These are phyloP conservation scores for Drosophila buzzatii DNA, from an alignment of 2,888 invertebrate species.

Conservation along the genomic window DNA sequence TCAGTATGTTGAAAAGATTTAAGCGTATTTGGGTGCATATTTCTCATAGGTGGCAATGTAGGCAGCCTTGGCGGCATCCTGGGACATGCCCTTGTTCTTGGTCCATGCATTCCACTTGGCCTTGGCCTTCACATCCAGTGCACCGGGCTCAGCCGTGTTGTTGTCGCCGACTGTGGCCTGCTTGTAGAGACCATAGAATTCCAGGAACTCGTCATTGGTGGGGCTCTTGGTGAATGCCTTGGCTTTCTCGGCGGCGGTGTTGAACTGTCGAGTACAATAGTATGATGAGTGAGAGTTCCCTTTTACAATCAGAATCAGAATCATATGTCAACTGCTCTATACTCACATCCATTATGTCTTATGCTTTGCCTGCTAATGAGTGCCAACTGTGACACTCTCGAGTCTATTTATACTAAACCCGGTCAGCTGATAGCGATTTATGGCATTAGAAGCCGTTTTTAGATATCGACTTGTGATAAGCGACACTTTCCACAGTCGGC, in stretches of 20 bases:
- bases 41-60: slow-evolving; percentile 90
- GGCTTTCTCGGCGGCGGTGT: slow-evolving; percentile 90
- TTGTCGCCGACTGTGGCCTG: slow-evolving; percentile 93
- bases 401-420: slow-evolving; percentile 42
- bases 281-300: neutral
- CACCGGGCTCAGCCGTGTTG: slow-evolving; percentile 93
- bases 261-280: slow-evolving; percentile 86
- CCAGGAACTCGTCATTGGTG: slow-evolving; percentile 92
- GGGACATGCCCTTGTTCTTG: slow-evolving; percentile 91
- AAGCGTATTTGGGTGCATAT: slow-evolving; percentile 86
- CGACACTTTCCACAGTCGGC: slow-evolving; percentile 16
- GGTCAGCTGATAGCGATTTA: slow-evolving; percentile 45
- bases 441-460: slow-evolving; percentile 15
- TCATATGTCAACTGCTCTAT: slow-evolving; percentile 1
- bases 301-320: neutral
- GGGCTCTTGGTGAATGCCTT: slow-evolving; percentile 92
- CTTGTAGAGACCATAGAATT: slow-evolving; percentile 94
- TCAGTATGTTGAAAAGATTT: slow-evolving; percentile 33
- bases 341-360: slow-evolving; percentile 69
- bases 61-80: slow-evolving; percentile 92
- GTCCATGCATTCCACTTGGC: slow-evolving; percentile 98
- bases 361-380: slow-evolving; percentile 41
- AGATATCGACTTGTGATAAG: slow-evolving; percentile 56
- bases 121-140: slow-evolving; percentile 94
- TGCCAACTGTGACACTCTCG: slow-evolving; percentile 18